Conservation (phyloP, 2,113 vertebrate genomes). For the Odontesthes bonariensis region DNA sequence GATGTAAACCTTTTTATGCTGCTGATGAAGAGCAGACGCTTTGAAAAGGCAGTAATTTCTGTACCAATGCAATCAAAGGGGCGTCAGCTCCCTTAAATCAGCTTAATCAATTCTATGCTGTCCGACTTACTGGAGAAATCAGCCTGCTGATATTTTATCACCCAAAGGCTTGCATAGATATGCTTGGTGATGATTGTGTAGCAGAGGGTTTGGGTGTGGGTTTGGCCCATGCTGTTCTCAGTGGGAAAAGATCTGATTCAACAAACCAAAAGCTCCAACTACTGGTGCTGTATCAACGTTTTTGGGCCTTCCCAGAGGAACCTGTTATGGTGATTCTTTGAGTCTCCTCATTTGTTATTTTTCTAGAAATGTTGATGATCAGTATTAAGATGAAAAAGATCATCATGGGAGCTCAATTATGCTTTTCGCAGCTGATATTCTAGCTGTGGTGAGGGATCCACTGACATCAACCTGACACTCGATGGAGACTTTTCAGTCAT, state of each 20-base stretch:
- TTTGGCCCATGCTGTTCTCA: not conserved
- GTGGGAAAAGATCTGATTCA: not conserved
- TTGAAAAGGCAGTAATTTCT: not conserved
- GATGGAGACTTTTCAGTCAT: no score
- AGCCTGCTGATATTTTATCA: not conserved
- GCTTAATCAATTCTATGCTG: not conserved
- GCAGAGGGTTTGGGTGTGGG: not conserved
- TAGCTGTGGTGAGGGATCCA: no score
- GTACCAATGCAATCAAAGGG: conserved; percentile 2
- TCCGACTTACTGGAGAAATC: not conserved
- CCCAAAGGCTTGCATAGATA: not conserved
- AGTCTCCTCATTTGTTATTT: not conserved
- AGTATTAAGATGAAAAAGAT: not conserved
- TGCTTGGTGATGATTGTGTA: not conserved
- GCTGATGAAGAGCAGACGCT: not conserved
- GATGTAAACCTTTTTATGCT: not conserved
- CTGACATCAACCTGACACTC: no score
- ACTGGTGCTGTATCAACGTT: not conserved
- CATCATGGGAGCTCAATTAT: no score
- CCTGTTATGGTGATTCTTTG: not conserved
- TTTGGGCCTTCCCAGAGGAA: not conserved
- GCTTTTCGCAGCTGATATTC: no score
- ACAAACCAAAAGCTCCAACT: not conserved
- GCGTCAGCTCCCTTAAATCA: not conserved
- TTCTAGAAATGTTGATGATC: not conserved